Evolutionary conservation across 2,888 invertebrate species (phyloP), one percentile per base, ranked within the genome.

Genomic region (Eurytoma californica): DNA sequence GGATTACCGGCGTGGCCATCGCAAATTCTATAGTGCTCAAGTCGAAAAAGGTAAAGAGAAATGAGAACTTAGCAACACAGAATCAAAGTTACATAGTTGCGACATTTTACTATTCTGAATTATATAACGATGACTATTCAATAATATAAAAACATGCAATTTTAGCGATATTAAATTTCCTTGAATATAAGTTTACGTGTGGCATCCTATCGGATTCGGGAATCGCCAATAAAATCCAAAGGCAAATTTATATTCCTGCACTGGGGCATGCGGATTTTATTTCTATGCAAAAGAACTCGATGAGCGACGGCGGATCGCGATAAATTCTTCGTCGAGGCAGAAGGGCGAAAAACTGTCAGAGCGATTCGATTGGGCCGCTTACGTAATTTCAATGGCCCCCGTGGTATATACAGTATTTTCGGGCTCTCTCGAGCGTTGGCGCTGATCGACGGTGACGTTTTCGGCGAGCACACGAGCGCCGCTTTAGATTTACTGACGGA

Each of bases 241-340:
- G 57, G 30, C 16, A 75, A 75, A 63, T 65, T 68, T 75, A 68
- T 72, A 66, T 73, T 63, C 57, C 68, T n/a, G 57, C 61, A 16
- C 47, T 14, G 24, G 12, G 5, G 60, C 60, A 60, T 20, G 68
- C 69, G 68, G 57, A 70, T 74, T 80, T 80, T 75, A 82, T 82
- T 81, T 74, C 77, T 72, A 82, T 80, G 82, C 72, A 82, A 82
- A 83, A 80, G 65, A 69, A 28, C 61, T 24, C 60, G 4, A n/a
- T 53, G 53, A 18, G 24, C 28, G 9, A 1, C 30, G 75, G 39
- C 3, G 58, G 47, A 57, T 53, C 55, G 47, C 55, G 74, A 79
- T 79, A 75, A 79, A 79, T 79, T 79, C 53, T 30, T 73, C 47
- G 30, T 20, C 65, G 65, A 66, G 60, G 49, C 24, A n/a, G 60